Evolutionary conservation across 2,113 vertebrate genomes (phyloP), one percentile per base, ranked within the genome.

Genomic region (Empidonax alnorum): DNA sequence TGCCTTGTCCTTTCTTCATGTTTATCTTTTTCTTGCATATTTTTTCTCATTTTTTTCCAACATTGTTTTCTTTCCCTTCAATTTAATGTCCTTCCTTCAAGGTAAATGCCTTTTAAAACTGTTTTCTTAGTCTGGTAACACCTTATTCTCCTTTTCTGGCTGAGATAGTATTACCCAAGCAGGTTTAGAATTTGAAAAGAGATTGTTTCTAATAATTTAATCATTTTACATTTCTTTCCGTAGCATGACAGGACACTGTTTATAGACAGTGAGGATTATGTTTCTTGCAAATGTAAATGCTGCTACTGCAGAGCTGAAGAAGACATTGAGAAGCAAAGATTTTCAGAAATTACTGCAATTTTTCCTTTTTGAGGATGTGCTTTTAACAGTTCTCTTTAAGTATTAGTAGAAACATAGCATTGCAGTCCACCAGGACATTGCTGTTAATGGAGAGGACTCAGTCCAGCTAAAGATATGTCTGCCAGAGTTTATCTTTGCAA

Each of bases 1-100:
- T 63, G 33, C 2, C 3, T 61, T 91, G 42, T 33, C 14, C 47
- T 78, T 84, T 41, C 24, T 77, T 75, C 0, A 0, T 58, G 6
- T 44, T 68, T 62, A 23, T 33, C 7, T 75, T 89, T 39, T 9
- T 89, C 14, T 69, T 61, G 44, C 25, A 7, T 74, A 7, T 61
- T 74, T 89, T 73, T 87, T 52, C 20, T 58, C 3, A 5, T 4
- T 30, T 82, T 82, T 89, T 87, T 16, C 33, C 19, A n/a, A 8
- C 14, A 20, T 93, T 66, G 27, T 71, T 78, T 84, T 89, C 20
- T 39, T 68, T 56, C 7, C 46, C 17, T 52, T 76, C 8, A 14
- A 0, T 9, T 71, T 12, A 58, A 41, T 84, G 19, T 46, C 16
- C 6, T 84, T 0, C 9, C 8, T 84, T 90, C 9, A 69, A 31